phyloP scores from a whole-genome alignment of 2,888 invertebrate species.

The Ctena decussata region DNA sequence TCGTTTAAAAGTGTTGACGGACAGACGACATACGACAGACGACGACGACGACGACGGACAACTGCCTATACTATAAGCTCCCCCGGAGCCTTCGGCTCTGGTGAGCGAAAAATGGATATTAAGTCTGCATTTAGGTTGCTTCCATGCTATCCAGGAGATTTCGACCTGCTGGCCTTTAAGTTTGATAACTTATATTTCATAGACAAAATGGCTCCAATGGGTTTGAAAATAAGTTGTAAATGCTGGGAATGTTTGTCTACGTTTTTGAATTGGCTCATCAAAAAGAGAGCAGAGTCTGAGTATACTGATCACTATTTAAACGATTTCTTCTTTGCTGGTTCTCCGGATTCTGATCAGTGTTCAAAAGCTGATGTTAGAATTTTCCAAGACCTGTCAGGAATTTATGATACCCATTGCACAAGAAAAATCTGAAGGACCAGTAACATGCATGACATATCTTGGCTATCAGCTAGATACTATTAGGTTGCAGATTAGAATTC shows the following conservation, averaged over 20 bases:
- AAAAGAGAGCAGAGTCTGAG: background rate
- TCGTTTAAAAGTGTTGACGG: too few relatives aligned
- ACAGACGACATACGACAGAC: too few relatives aligned
- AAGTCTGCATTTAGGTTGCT: background rate
- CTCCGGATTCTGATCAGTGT: background rate
- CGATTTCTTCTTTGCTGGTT: constrained; percentile 33
- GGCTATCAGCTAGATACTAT: constrained; percentile 42
- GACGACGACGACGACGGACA: too few relatives aligned
- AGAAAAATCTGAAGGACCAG: constrained; percentile 37
- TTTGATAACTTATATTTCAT: background rate
- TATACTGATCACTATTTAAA: constrained; percentile 31
- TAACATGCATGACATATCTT: constrained; percentile 21
- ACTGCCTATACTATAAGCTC: too few relatives aligned
- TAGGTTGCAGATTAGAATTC: constrained; percentile 33
- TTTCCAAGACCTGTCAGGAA: background rate
- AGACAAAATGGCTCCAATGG: constrained; percentile 20
- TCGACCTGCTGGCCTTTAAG: background rate
- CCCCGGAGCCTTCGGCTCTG: too few relatives aligned
- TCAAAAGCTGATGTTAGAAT: constrained; percentile 5
- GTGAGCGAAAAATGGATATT: too few relatives aligned
- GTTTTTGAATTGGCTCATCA: constrained; percentile 17
- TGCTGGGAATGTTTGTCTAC: constrained; percentile 28
- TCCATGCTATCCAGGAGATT: background rate
- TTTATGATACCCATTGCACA: constrained; percentile 21
- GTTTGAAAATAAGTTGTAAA: background rate